phyloP scores from a whole-genome alignment of 2,888 invertebrate species.

The Lithophane semibrunnea region DNA sequence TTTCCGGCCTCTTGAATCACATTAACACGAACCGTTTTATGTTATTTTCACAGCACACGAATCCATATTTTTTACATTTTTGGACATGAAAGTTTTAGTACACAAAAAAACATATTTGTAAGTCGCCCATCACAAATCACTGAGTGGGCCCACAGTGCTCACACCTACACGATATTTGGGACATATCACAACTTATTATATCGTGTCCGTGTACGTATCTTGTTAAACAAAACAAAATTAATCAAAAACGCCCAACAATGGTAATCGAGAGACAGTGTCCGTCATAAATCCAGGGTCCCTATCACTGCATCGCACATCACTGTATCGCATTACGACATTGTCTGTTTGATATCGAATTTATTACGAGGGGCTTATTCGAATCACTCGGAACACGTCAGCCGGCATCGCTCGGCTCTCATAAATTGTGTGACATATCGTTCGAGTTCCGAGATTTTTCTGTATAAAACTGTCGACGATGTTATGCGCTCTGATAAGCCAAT shows the following conservation, averaged over 20 bases:
- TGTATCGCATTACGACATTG: constrained; percentile 87
- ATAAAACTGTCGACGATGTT: constrained; percentile 71
- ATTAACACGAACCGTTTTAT: constrained; percentile 55
- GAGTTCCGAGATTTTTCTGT: constrained; percentile 83
- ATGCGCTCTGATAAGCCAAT: constrained; percentile 62
- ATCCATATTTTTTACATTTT: constrained; percentile 52
- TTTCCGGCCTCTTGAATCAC: constrained; percentile 61
- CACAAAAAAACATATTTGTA: constrained; percentile 37
- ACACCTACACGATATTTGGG: constrained; percentile 64
- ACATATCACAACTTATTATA: constrained; percentile 61
- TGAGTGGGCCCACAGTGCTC: constrained; percentile 59
- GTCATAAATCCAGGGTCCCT: constrained; percentile 83
- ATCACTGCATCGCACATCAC: constrained; percentile 83
- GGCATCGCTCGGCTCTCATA: constrained; percentile 82
- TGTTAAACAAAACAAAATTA: constrained; percentile 76
- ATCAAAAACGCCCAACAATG: constrained; percentile 74
- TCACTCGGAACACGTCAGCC: constrained; percentile 84
- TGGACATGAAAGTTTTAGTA: constrained; percentile 54
- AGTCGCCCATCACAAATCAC: constrained; percentile 62
- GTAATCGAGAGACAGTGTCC: constrained; percentile 73
- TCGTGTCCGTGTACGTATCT: constrained; percentile 61
- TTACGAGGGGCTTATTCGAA: constrained; percentile 82
- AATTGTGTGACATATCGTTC: constrained; percentile 87
- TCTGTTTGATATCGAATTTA: constrained; percentile 87
- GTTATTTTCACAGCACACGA: constrained; percentile 38